Conservation (phyloP, 2,797 vertebrate species). For the Gallinago nigripennis region DNA sequence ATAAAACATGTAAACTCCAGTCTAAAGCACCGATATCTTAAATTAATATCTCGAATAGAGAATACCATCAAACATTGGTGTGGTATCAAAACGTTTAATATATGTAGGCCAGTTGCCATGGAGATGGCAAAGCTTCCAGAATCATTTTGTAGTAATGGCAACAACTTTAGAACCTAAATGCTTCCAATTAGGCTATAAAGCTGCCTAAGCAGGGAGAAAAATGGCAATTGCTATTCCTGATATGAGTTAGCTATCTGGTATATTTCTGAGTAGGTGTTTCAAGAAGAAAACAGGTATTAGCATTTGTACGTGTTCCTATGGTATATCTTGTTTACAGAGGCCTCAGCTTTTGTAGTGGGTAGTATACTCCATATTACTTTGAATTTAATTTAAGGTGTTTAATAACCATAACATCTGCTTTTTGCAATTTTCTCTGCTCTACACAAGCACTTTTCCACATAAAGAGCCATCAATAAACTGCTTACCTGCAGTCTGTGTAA, state of each 20-base stretch:
- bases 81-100: not conserved
- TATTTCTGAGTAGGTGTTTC: not conserved
- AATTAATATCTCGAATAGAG: slow-evolving; percentile 17
- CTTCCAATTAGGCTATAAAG: not conserved
- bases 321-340: not conserved
- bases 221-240: not conserved
- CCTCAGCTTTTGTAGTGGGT: not conserved
- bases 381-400: not conserved
- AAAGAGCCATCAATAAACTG: not conserved
- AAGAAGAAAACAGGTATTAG: not conserved
- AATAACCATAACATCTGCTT: not conserved
- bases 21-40: not conserved
- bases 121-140: slow-evolving; percentile 19
- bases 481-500: not conserved
- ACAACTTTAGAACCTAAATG: slow-evolving; percentile 1
- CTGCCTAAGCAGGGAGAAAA: not conserved
- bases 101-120: slow-evolving; percentile 13
- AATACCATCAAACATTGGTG: not conserved
- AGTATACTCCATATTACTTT: not conserved
- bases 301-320: not conserved
- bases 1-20: not conserved
- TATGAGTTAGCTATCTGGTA: not conserved
- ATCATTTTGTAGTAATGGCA: not conserved
- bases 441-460: not conserved
- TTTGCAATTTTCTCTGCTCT: not conserved